phyloP scores from a whole-genome alignment of 2,797 vertebrate species.

The Pachyuromys duprasi region DNA sequence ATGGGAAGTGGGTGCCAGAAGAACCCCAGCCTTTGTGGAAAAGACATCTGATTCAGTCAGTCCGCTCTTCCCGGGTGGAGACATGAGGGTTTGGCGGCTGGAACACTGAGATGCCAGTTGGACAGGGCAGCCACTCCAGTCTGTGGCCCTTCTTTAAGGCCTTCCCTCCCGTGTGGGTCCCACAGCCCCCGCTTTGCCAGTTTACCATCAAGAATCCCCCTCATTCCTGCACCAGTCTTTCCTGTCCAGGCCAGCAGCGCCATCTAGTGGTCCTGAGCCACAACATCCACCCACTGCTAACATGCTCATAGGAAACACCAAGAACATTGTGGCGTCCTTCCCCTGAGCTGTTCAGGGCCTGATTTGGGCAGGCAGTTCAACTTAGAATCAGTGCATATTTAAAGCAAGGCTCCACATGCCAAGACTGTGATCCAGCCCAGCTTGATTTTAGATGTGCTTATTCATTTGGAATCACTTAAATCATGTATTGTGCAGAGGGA shows the following conservation, averaged over 20 bases:
- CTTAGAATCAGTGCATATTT: background rate
- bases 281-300: background rate
- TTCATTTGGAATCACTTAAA: background rate
- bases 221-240: background rate
- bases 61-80: rapidly evolving
- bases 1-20: rapidly evolving
- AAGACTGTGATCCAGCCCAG: background rate
- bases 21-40: too few species aligned
- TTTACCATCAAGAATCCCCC: rapidly evolving
- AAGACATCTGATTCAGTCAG: background rate
- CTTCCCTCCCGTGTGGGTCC: background rate
- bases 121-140: background rate
- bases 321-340: rapidly evolving
- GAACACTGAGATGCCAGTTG: background rate
- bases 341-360: rapidly evolving
- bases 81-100: background rate
- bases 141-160: background rate
- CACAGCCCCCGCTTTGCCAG: too few species aligned
- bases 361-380: background rate
- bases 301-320: rapidly evolving
- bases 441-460: background rate
- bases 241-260: background rate
- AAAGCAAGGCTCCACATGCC: background rate
- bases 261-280: background rate
- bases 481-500: background rate